Conservation (phyloP, 2,113 vertebrate species). For the Calypte anna region DNA sequence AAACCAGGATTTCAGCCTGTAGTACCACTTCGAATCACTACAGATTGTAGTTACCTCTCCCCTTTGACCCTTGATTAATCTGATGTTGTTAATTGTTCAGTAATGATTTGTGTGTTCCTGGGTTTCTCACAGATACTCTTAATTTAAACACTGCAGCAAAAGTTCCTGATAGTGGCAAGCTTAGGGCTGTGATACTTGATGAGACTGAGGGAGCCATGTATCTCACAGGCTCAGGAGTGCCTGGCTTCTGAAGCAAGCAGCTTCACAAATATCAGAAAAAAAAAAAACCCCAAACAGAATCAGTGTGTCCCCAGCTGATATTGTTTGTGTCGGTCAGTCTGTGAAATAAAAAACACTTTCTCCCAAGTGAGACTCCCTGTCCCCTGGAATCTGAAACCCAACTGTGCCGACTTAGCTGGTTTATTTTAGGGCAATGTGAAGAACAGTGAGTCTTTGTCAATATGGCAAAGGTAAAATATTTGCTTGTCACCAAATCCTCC, state of each 20-base stretch:
- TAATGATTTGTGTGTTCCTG: neutral
- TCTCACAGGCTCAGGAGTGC: neutral
- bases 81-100: neutral
- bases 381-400: conserved; percentile 39
- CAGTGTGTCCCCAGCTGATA: neutral
- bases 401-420: neutral
- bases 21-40: neutral
- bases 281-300: neutral
- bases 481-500: conserved; percentile 47
- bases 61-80: neutral
- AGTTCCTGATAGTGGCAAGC: neutral
- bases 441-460: conserved; percentile 45
- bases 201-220: neutral
- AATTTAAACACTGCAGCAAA: neutral
- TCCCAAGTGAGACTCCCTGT: conserved; percentile 17
- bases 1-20: neutral
- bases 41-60: neutral
- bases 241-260: neutral
- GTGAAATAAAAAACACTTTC: conserved; percentile 23
- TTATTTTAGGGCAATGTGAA: neutral
- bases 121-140: neutral
- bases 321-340: neutral
- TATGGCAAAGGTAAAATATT: conserved; percentile 38
- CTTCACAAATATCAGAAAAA: neutral
- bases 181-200: neutral